phyloP scores from a whole-genome alignment of 2,888 invertebrate genomes.

The Ichneumoninae sp. region DNA sequence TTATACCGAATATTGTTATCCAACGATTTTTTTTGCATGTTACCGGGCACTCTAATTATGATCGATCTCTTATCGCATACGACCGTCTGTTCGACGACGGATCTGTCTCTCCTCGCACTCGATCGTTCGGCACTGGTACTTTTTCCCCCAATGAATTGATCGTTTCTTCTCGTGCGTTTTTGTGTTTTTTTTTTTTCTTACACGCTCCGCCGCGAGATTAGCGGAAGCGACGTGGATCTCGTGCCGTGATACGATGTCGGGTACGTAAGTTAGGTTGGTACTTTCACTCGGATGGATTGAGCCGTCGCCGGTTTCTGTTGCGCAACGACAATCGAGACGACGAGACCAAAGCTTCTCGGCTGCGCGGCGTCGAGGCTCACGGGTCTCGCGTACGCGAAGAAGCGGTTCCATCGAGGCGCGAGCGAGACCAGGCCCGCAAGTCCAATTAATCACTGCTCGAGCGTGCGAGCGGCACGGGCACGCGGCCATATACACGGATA shows the following conservation, averaged over 20 bases:
- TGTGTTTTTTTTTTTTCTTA: neutral
- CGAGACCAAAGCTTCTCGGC: slow-evolving; percentile 58
- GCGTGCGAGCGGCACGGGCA: slow-evolving; percentile 69
- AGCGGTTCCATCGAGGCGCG: slow-evolving; percentile 62
- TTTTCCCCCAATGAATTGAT: neutral
- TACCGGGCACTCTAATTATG: slow-evolving; percentile 30
- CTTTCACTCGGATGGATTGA: slow-evolving; percentile 69
- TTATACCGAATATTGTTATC: slow-evolving; percentile 29
- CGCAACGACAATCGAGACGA: slow-evolving; percentile 58
- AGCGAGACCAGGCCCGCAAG: slow-evolving; percentile 68
- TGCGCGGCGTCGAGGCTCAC: slow-evolving; percentile 40
- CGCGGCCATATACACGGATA: slow-evolving; percentile 61
- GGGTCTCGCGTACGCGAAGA: slow-evolving; percentile 56
- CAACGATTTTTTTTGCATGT: slow-evolving; percentile 5
- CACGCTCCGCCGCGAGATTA: slow-evolving; percentile 52
- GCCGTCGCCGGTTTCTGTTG: slow-evolving; percentile 65
- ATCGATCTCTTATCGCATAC: slow-evolving; percentile 45
- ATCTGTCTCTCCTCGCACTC: slow-evolving; percentile 35
- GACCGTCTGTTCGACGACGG: slow-evolving; percentile 17
- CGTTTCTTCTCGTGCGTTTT: neutral
- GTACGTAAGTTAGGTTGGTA: slow-evolving; percentile 46
- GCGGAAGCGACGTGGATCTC: slow-evolving; percentile 59
- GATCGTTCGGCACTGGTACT: slow-evolving; percentile 17
- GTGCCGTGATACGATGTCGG: slow-evolving; percentile 11
- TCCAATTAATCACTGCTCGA: slow-evolving; percentile 73